phyloP scores from a whole-genome alignment of 2,113 vertebrate species.

The Pelusios castaneus region DNA sequence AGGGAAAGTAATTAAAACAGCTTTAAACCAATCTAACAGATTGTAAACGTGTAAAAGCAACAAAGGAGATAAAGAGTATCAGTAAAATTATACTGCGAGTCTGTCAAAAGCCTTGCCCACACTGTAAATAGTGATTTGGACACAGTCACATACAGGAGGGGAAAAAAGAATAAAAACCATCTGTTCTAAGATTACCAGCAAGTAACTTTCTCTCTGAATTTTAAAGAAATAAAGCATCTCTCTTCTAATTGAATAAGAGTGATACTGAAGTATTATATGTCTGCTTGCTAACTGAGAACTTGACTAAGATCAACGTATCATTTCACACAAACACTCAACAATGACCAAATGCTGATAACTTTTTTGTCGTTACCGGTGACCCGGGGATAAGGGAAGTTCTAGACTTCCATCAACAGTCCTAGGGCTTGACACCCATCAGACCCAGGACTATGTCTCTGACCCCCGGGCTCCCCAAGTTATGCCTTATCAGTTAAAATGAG shows the following conservation, averaged over 20 bases:
- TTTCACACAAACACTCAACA: not conserved
- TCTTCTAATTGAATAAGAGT: not conserved
- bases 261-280: not conserved
- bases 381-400: not conserved
- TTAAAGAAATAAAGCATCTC: not conserved
- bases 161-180: not conserved
- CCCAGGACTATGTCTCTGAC: not conserved
- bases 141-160: not conserved
- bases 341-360: not conserved
- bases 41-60: slow-evolving; percentile 27
- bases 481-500: not conserved
- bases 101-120: slow-evolving; percentile 33
- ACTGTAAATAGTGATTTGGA: slow-evolving; percentile 40
- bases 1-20: not conserved
- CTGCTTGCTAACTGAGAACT: not conserved
- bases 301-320: not conserved
- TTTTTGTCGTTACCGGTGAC: not conserved
- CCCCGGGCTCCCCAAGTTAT: not conserved
- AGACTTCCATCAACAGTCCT: not conserved
- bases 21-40: slow-evolving; percentile 9
- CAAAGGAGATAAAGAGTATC: slow-evolving; percentile 31
- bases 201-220: not conserved
- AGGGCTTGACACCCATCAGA: not conserved
- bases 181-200: not conserved
- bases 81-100: slow-evolving; percentile 17